Conservation (phyloP, 2,888 invertebrate genomes). For the Idaea straminata region DNA sequence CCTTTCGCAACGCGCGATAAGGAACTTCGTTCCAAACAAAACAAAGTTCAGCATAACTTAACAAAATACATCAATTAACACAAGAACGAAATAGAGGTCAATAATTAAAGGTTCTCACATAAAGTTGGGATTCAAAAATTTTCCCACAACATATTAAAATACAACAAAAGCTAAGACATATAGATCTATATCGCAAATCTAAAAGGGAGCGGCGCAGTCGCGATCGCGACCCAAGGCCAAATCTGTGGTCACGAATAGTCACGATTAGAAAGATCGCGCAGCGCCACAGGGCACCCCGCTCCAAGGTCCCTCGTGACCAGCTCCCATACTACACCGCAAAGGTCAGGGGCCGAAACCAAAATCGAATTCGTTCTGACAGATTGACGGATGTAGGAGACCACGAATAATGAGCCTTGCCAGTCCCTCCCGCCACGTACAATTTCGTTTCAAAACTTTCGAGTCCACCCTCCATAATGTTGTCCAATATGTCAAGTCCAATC, state of each 20-base stretch:
- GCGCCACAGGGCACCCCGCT: constrained; percentile 31
- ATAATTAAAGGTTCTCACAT: constrained; percentile 12
- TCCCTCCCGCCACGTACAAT: constrained; percentile 27
- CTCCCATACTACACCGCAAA: constrained; percentile 51
- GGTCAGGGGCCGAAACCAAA: constrained; percentile 60
- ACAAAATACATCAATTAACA: neutral
- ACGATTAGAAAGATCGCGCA: constrained; percentile 67
- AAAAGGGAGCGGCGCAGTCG: constrained; percentile 60
- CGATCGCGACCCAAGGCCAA: constrained; percentile 61
- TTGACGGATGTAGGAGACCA: constrained; percentile 51
- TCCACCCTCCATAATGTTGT: constrained; percentile 15
- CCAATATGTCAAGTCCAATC: constrained; percentile 17
- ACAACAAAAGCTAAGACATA: constrained; percentile 41
- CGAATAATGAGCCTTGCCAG: constrained; percentile 34
- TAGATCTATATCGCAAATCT: constrained; percentile 60
- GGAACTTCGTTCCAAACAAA: too few relatives aligned
- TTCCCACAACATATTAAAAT: constrained; percentile 41
- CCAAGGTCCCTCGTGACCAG: constrained; percentile 72
- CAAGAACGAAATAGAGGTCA: neutral
- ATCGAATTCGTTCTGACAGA: constrained; percentile 55
- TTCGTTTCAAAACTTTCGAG: constrained; percentile 25
- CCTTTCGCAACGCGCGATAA: too few relatives aligned
- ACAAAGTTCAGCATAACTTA: neutral
- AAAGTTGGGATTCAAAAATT: constrained; percentile 20
- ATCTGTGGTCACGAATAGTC: constrained; percentile 70